Evolutionary conservation across 2,888 invertebrate genomes (phyloP).

Genomic region (Keiferia lycopersicella): DNA sequence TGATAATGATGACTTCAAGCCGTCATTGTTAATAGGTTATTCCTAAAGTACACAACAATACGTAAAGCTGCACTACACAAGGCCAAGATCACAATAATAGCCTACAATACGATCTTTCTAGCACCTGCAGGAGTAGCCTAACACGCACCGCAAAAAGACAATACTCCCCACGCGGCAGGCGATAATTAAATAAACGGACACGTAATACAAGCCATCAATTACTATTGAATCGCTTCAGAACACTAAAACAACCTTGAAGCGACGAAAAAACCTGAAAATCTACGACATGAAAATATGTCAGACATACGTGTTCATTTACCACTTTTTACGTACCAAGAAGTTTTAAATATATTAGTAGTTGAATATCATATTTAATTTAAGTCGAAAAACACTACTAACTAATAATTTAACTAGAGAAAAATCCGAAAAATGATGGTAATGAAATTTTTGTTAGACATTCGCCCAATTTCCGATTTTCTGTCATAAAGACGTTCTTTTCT

Average conservation of each 20-base stretch:
- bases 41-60: constrained; percentile 43
- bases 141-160: constrained; percentile 49
- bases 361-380: constrained; percentile 39
- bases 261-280: constrained; percentile 54
- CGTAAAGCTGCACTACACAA: constrained; percentile 55
- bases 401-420: constrained; percentile 30
- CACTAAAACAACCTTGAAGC: constrained; percentile 69
- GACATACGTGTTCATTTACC: constrained; percentile 37
- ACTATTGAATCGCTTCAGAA: constrained; percentile 52
- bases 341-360: constrained; percentile 36
- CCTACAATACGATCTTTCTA: constrained; percentile 35
- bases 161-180: constrained; percentile 50
- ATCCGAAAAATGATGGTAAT: constrained; percentile 24
- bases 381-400: constrained; percentile 31
- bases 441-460: constrained; percentile 33
- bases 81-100: constrained; percentile 58
- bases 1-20: constrained; percentile 53
- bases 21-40: constrained; percentile 48
- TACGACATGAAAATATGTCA: constrained; percentile 45
- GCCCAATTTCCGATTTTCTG: constrained; percentile 37
- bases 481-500: constrained; percentile 48
- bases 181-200: constrained; percentile 68
- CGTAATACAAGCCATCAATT: constrained; percentile 60
- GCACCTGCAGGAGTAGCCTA: constrained; percentile 24
- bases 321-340: constrained; percentile 56